Evolutionary conservation across 2,113 vertebrate genomes (phyloP), one percentile per base, ranked within the genome.

Genomic region (Colius striatus): DNA sequence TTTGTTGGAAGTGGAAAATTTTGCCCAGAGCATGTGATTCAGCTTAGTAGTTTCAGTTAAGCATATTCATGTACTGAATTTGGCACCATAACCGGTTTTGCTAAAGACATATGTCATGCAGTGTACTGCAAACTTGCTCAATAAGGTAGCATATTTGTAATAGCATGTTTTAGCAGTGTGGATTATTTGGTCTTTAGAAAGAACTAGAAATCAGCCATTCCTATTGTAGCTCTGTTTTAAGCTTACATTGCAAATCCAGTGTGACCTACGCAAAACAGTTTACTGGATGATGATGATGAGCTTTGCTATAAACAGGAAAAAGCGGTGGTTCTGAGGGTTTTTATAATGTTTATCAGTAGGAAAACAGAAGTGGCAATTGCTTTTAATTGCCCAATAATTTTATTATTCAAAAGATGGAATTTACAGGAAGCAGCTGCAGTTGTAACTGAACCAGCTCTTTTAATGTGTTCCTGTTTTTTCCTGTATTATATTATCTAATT

Each of bases 381-480:
- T 91, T 97, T 97, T 96, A 94, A 97, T 90, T 97, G 91, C 91
- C 41, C 93, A 84, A 43, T 81, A 95, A 95, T 91, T 96, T 93
- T 96, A 94, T 93, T 96, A 87, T 91, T 96, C 93, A 94, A 82
- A 96, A 96, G 94, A 89, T 89, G 77, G 90, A 82, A 72, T 92
- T 97, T 97, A 84, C 85, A 92, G 72, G 91, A 88, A 97, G 74
- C 94, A 97, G 94, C 94, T 97, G 95, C 92, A 89, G 86, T 96
- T 90, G 47, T 88, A 95, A 90, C 88, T 84, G 90, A 96, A 93
- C 81, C 75, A 78, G 74, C 84, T 94, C 77, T 91, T 96, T 92
- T 90, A 95, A 93, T 83, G 78, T 89, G 71, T 78, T 92, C 80
- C 77, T 90, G 85, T 48, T 95, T 95, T 96, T 92, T 87, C 41